Evolutionary conservation across 2,113 vertebrate genomes (phyloP), one percentile per base, ranked within the genome.

Genomic region (Scomber scombrus): DNA sequence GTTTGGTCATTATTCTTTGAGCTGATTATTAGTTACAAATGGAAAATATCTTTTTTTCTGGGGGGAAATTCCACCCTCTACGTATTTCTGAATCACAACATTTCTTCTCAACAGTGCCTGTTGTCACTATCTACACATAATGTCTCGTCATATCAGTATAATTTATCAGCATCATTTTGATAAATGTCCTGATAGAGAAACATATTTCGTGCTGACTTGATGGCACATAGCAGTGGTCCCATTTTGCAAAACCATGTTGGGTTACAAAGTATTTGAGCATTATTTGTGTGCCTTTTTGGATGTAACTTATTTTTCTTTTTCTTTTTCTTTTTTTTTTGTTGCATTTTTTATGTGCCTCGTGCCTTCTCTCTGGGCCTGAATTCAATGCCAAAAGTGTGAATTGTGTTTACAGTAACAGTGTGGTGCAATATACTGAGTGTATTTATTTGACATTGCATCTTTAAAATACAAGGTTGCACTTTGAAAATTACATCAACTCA

Each of bases 401-500:
- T 40, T 66, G 47, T 86, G 66, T 86, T 89, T 84, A 85, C 84
- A 78, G 15, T 40, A 60, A 49, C 13, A 63, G 19, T 47, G 31
- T 14, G 43, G 58, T 83, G 79, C 79, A 78, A 68, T 86, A 56
- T 68, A 15, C 26, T 64, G 69, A 54, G 10, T 65, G 26, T 67
- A 16, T n/a, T 80, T 10, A 56, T 70, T n/a, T 15, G 64, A 45
- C 12, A 40, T 4, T n/a, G n/a, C 51, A 5, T 47, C 18, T 80
- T 43, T 47, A 26, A 68, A 71, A 23, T n/a, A 60, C 16, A 60
- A 63, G 1, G 1, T 45, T 3, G 23, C 1, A 26, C 23, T 26
- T 26, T 54, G 5, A 60, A 66, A 54, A 18, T 16, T 4, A 9
- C 8, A 14, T 23, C 13, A 50, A 26, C 11, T 56, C 15, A 23